Base-by-base conservation (phyloP, 37 sponge, comb jelly and placozoan species). In the Theonella swinhoei region DNA sequence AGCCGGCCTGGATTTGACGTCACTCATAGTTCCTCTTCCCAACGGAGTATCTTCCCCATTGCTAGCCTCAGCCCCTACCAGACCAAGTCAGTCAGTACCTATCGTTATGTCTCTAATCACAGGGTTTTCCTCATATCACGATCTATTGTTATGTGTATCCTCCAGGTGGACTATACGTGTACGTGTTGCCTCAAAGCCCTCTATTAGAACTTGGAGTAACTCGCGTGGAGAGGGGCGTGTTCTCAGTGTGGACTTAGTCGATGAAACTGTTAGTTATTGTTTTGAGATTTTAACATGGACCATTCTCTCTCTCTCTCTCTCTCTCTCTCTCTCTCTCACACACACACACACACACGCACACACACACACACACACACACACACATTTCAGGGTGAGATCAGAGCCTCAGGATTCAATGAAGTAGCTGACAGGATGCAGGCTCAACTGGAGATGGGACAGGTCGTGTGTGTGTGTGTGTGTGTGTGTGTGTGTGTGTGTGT, bases 141-240 rank as follows among this genome's bases (percentile, higher is more conserved):
- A n/a, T n/a, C n/a, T n/a, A n/a, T n/a, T n/a, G n/a, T n/a, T n/a
- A n/a, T n/a, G n/a, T n/a, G n/a, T n/a, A n/a, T 79, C 17, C 8
- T 66, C 60, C 40, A 75, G 90, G 54, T 96, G 97, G 97, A 96
- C 97, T n/a, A 93, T 96, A 28, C 77, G 92, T 42, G 94, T 77
- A 20, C 82, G 98, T 40, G 92, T 95, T 25, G 72, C 92, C 0
- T 72, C 92, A 35, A 98, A 95, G 70, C 89, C 90, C 4, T 75
- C 80, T n/a, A 83, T 98, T 0, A 85, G 93, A 41, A 88, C 77
- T 1, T 98, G 93, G 88, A 83, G 77, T 39, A 98, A 98, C 80
- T 90, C 98, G 5, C 78, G 92, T 40, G 96, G 98, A 38, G 94
- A 95, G 61, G 98, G 98, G 42, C 81, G 75, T 26, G 77, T 98